These are phyloP conservation scores for Ptilonorhynchus violaceus DNA, from an alignment of 2,113 vertebrate genomes.

Conservation along the genomic window DNA sequence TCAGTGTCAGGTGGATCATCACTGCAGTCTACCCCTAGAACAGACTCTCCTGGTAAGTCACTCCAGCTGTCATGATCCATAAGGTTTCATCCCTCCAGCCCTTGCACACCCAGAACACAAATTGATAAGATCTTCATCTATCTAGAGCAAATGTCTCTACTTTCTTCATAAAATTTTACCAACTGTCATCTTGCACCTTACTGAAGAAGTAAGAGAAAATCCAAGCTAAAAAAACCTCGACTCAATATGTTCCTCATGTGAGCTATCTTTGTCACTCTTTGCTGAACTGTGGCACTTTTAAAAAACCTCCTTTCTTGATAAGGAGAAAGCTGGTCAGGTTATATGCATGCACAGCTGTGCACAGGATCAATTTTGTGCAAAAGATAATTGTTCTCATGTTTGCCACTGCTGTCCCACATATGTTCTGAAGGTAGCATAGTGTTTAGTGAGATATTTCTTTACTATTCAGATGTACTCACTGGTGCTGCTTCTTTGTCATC, in stretches of 20 bases:
- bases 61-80: neutral
- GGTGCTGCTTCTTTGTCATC: neutral
- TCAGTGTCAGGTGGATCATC: neutral
- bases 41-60: neutral
- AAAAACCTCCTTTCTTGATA: neutral
- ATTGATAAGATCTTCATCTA: neutral
- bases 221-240: rapidly evolving
- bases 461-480: neutral
- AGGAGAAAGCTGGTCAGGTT: neutral
- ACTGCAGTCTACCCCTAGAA: neutral
- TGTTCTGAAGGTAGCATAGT: neutral
- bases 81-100: neutral
- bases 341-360: neutral
- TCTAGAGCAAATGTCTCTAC: neutral
- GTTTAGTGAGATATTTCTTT: neutral
- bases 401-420: neutral
- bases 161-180: neutral
- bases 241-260: neutral
- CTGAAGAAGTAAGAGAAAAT: neutral
- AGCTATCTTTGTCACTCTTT: neutral
- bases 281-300: neutral
- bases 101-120: neutral
- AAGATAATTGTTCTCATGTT: neutral
- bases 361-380: neutral
- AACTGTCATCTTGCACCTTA: neutral